Evolutionary conservation across 2,113 vertebrate genomes (phyloP), one percentile per base, ranked within the genome.

Genomic region (Cyphomyrus plagiostoma): DNA sequence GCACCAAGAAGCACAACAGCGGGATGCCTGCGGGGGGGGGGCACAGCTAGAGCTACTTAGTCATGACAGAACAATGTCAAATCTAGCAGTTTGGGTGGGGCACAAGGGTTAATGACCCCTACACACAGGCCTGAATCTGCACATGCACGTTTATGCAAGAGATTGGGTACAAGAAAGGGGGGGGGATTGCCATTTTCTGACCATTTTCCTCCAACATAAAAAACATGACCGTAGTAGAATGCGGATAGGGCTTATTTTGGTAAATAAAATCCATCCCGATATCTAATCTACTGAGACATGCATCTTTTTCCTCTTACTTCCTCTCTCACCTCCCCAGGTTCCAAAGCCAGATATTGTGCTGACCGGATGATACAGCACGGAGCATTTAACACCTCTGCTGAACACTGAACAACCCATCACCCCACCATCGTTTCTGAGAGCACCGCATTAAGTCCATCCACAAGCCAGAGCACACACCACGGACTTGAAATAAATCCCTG

Each of bases 1-100:
- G 94, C 93, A 98, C 96, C 94, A 98, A 94, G 94, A 97, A 98
- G 90, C 96, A 97, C 85, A 98, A 93, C 93, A 98, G 92, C 83
- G 97, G 97, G 92, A 98, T 96, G 90, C 97, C 97, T 98, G 94
- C 89, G 48, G 4, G 50, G 49, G 49, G 15, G 50, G 15, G 95
- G 91, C 5, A 39, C 30, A 45, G 19, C 30, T 19, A 17, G 17
- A 17, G 19, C 42, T 3, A 83, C 21, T 83, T 9, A 83, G 17
- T 46, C 42, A 23, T 39, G 35, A 21, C 80, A 30, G 13, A 30
- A 35, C 13, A 77, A 13, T 19, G 30, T 80, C 74, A 42, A 19
- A 42, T 42, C 74, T 17, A 30, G 35, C 74, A 80, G 13, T 80
- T 2, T 0, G 62, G n/a, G n/a, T 10, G 62, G 9, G 13, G 35